phyloP scores from a whole-genome alignment of 2,888 invertebrate genomes.

The Melolontha melolontha region DNA sequence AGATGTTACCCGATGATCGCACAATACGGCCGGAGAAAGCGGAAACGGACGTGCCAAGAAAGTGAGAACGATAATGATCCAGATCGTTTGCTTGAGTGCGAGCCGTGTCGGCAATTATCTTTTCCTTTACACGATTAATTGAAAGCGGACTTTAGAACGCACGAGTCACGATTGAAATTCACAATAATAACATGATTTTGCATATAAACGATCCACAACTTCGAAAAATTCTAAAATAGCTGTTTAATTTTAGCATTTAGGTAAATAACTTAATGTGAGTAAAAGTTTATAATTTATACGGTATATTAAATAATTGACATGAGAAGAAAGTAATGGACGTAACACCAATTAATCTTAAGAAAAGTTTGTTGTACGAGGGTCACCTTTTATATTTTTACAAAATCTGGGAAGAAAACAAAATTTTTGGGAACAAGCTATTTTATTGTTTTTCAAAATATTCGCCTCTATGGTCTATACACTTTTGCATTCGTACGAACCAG shows the following conservation, averaged over 20 bases:
- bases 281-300: too few species aligned
- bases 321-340: too few species aligned
- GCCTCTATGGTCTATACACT: too few species aligned
- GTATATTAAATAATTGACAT: too few species aligned
- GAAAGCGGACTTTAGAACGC: constrained; percentile 8
- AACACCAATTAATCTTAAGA: too few species aligned
- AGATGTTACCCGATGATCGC: constrained; percentile 8
- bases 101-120: constrained; percentile 28
- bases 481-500: too few species aligned
- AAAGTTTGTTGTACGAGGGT: too few species aligned
- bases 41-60: constrained; percentile 49
- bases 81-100: constrained; percentile 33
- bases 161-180: not conserved
- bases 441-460: too few species aligned
- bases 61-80: constrained; percentile 46
- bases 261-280: too few species aligned
- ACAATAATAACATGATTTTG: constrained; percentile 13
- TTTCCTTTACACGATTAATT: constrained; percentile 27
- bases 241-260: not conserved
- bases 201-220: constrained; percentile 1
- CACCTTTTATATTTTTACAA: too few species aligned
- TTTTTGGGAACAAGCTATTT: too few species aligned
- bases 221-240: constrained; percentile 13
- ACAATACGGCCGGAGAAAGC: constrained; percentile 42
- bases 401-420: too few species aligned